These are phyloP conservation scores for Acrocephalus scirpaceus DNA, from an alignment of 2,797 vertebrate genomes.

Conservation along the genomic window DNA sequence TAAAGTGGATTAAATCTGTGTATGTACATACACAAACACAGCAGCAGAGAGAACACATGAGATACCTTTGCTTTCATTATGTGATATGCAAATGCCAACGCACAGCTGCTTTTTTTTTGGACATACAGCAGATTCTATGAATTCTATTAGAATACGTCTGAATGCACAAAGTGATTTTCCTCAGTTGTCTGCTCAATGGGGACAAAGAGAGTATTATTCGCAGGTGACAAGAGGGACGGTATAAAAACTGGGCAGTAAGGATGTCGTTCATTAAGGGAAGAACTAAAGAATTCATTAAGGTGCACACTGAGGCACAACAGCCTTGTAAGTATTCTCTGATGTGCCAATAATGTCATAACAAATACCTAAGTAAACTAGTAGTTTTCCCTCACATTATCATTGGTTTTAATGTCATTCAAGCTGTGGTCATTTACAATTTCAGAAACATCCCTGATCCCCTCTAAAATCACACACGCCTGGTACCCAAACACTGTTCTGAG, in stretches of 20 bases:
- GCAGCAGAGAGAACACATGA: not conserved
- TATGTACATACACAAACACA: not conserved
- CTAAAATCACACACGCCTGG: not conserved
- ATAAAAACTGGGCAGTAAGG: not conserved
- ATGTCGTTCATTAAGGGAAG: not conserved
- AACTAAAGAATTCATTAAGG: constrained; percentile 40
- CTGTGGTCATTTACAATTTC: not conserved
- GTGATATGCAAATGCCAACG: not conserved
- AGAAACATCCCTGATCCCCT: not conserved
- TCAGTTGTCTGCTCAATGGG: not conserved
- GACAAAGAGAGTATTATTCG: not conserved
- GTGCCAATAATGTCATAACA: constrained; percentile 23
- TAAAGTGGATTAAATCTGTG: not conserved
- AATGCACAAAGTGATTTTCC: not conserved
- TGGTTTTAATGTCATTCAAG: not conserved
- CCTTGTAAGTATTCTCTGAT: constrained; percentile 9
- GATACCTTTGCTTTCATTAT: not conserved
- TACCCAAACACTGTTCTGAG: not conserved
- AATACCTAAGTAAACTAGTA: constrained; percentile 6
- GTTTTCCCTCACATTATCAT: not conserved
- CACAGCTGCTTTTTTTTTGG: not conserved
- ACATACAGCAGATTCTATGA: not conserved
- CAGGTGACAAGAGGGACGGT: not conserved
- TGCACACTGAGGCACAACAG: not conserved
- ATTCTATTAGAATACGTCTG: not conserved